Conservation (phyloP, 2,113 vertebrate genomes). For the Phrynosoma platyrhinos region DNA sequence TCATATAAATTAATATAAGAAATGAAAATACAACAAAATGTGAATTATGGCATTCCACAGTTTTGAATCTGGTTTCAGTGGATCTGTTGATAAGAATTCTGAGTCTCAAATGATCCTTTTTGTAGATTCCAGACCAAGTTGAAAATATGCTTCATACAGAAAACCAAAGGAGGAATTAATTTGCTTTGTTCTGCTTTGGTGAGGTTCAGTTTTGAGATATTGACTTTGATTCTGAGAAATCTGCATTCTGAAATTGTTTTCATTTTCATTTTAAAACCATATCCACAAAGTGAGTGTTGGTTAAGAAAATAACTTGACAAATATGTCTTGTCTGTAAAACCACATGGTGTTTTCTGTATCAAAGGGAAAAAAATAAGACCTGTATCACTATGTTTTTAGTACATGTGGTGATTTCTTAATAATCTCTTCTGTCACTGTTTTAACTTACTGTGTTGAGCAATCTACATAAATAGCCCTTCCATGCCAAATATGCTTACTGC, state of each 20-base stretch:
- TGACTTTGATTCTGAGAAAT: not conserved
- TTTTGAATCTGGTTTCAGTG: slow-evolving; percentile 23
- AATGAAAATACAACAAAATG: not conserved
- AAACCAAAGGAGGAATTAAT: slow-evolving; percentile 5
- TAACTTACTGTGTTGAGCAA: not conserved
- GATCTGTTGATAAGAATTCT: not conserved
- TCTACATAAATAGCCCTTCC: not conserved
- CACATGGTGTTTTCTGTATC: not conserved
- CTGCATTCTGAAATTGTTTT: not conserved
- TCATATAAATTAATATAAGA: not conserved
- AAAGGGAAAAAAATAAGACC: not conserved
- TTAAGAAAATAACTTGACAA: not conserved
- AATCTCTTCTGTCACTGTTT: not conserved
- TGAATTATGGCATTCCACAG: not conserved
- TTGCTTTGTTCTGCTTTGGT: not conserved
- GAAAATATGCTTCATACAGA: not conserved
- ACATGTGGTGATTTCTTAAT: not conserved
- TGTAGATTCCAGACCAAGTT: not conserved
- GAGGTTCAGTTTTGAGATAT: not conserved
- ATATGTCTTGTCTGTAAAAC: not conserved
- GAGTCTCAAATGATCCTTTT: slow-evolving; percentile 14
- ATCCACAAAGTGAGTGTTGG: not conserved
- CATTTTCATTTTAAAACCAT: slow-evolving; percentile 12
- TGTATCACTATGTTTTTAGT: not conserved
- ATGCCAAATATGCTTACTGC: not conserved